Conservation (phyloP, 2,888 invertebrate species). For the Melolontha melolontha region DNA sequence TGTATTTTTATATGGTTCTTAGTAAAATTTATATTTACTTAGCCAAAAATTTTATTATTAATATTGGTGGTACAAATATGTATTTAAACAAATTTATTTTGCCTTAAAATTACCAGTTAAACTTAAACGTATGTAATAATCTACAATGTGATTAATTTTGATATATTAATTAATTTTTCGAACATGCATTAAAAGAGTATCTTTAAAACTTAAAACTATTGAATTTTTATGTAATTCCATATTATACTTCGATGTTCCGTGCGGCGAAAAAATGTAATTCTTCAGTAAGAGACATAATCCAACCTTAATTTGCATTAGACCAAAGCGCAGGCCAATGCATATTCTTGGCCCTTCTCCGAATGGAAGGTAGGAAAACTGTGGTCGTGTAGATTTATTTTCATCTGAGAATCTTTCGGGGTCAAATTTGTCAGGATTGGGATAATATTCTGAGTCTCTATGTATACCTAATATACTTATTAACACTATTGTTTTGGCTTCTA, state of each 20-base stretch:
- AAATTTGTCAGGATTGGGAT: conserved; percentile 37
- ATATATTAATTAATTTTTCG: too few relatives aligned
- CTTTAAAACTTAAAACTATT: too few relatives aligned
- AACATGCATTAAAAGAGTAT: too few relatives aligned
- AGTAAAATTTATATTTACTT: too few relatives aligned
- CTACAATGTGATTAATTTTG: too few relatives aligned
- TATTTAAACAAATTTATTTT: too few relatives aligned
- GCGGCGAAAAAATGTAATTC: conserved; percentile 32
- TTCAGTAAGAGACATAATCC: conserved; percentile 30
- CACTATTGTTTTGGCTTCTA: conserved; percentile 24
- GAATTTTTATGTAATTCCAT: conserved; percentile 14
- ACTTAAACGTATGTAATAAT: too few relatives aligned
- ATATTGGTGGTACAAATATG: too few relatives aligned
- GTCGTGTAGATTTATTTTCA: conserved; percentile 28
- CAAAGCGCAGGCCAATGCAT: conserved; percentile 37
- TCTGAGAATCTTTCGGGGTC: conserved; percentile 40
- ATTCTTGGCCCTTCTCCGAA: conserved; percentile 38
- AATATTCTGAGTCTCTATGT: conserved; percentile 40
- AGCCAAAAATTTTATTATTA: too few relatives aligned
- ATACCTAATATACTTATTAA: conserved; percentile 34
- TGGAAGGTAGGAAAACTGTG: conserved; percentile 10
- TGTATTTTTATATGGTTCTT: too few relatives aligned
- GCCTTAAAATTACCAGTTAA: too few relatives aligned
- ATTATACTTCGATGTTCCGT: conserved; percentile 1
- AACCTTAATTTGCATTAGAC: conserved; percentile 35